Base-by-base conservation (phyloP, 2,113 vertebrate genomes). In the Osmerus mordax region DNA sequence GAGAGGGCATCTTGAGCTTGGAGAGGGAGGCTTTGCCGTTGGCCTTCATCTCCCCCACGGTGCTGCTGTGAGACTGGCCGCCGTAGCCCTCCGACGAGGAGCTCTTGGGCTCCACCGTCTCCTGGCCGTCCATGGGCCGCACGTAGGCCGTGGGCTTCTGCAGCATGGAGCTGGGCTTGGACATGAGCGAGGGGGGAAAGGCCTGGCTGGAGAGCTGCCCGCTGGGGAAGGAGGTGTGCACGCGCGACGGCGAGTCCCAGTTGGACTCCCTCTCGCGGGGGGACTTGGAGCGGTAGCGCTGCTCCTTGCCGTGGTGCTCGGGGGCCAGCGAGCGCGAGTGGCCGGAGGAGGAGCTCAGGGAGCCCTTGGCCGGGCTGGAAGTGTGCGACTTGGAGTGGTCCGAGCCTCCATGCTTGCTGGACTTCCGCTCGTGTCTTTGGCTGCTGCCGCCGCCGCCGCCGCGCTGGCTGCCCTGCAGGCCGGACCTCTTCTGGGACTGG, bases 91-190 rank as follows among this genome's bases (percentile, higher is more conserved):
- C 97, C 0, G 95, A 93, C 67, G 96, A 85, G 21, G 96, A 86
- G 76, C 94, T 87, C 89, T 97, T 97, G 85, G 95, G 92, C 90
- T 99, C 97, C 78, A 94, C 91, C 36, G 97, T 97, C 67, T 99
- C 97, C 87, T 97, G 97, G 78, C 97, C 97, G 6, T 99, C 97
- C 97, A 99, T 99, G 25, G 97, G 97, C 89, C 97, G 91, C 1
- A 99, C 97, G 15, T 99, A 99, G 1, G 97, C 97, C 7, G 97
- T 99, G 85, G 97, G 97, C 81, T 99, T 99, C 87, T 99, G 96
- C 55, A 93, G 86, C 97, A 99, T 99, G 67, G 97, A 96, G 85
- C 90, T 90, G 64, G 95, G 94, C 84, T 99, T 99, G 85, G 95
- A 94, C 95, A 97, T 97, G 16, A 98, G 90, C 0, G 97, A 98